A percentile compares a stretch with the other conserved stretches of the same genome.
Evolutionary conservation across 1,140 invertebrate species (phyloP).

Genomic region (Argopecten irradians): DNA sequence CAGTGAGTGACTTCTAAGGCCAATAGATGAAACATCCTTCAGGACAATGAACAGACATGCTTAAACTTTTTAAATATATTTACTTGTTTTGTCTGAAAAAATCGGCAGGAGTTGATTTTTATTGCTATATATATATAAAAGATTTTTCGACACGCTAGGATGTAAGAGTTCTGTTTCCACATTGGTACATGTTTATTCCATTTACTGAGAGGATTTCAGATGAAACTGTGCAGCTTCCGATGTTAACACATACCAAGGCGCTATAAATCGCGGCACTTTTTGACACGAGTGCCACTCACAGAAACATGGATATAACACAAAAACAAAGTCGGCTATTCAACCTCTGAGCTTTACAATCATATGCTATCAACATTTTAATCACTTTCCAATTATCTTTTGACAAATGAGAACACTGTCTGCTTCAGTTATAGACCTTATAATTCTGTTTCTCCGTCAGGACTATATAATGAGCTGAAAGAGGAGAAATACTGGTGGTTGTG

Average conservation of each 20-base stretch:
- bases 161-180: not conserved
- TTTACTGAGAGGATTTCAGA: not conserved
- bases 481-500: not conserved
- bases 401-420: conserved; percentile 14
- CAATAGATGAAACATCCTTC: too few relatives aligned
- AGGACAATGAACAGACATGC: too few relatives aligned
- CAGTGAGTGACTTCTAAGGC: too few relatives aligned
- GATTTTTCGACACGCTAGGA: not conserved
- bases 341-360: not conserved
- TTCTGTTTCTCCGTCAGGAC: not conserved
- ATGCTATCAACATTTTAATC: conserved; percentile 23
- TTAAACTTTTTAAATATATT: too few relatives aligned
- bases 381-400: conserved; percentile 18
- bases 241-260: not conserved
- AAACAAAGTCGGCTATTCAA: not conserved
- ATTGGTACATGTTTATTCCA: not conserved
- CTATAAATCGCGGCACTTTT: not conserved
- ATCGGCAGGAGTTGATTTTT: not conserved
- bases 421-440: not conserved
- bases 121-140: not conserved
- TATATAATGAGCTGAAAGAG: not conserved
- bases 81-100: conserved; percentile 3
- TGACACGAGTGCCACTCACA: not conserved
- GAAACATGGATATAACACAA: not conserved
- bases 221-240: not conserved